Percentiles rank a stretch among this genome's conserved stretches.
phyloP scores from a whole-genome alignment of 2,888 invertebrate genomes.

The Dicranocentrus wangi region DNA sequence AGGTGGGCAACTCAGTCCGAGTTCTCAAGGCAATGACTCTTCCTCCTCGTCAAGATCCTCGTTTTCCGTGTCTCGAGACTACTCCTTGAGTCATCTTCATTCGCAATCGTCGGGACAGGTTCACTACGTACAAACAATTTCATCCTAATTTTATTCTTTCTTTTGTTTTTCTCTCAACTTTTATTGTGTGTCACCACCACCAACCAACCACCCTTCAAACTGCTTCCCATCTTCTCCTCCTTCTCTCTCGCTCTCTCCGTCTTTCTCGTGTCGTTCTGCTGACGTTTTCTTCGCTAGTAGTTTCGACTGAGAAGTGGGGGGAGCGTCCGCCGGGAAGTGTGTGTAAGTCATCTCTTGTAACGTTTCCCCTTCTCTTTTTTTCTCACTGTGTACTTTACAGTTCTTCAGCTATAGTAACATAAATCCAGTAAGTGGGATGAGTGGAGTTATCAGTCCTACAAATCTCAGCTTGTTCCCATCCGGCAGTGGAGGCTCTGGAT shows the following conservation, averaged over 20 bases:
- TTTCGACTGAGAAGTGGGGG: conserved; percentile 3
- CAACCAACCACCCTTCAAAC: too few relatives aligned
- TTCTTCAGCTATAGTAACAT: conserved; percentile 93
- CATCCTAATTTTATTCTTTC: conserved; percentile 25
- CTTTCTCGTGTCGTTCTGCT: background rate
- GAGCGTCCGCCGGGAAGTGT: conserved; percentile 15
- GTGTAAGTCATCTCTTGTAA: conserved; percentile 42
- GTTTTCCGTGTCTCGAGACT: conserved; percentile 79
- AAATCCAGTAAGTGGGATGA: conserved; percentile 85
- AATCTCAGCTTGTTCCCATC: conserved; percentile 88
- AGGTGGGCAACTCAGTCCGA: conserved; percentile 72
- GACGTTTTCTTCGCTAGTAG: background rate
- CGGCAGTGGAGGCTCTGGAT: conserved; percentile 75
- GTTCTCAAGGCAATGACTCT: conserved; percentile 71
- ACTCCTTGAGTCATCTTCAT: conserved; percentile 94
- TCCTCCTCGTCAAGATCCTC: conserved; percentile 73
- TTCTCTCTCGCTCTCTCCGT: conserved; percentile 14
- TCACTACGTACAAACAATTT: conserved; percentile 72
- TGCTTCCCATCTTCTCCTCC: conserved; percentile 16
- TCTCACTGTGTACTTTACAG: conserved; percentile 77
- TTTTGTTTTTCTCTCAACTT: conserved; percentile 8
- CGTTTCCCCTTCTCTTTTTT: conserved; percentile 44
- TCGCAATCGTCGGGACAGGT: conserved; percentile 87
- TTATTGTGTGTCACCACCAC: background rate
- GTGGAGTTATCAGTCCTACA: conserved; percentile 90